Evolutionary conservation across 92 coral and sea anemone species (phyloP).

Genomic region (Porites lobata): DNA sequence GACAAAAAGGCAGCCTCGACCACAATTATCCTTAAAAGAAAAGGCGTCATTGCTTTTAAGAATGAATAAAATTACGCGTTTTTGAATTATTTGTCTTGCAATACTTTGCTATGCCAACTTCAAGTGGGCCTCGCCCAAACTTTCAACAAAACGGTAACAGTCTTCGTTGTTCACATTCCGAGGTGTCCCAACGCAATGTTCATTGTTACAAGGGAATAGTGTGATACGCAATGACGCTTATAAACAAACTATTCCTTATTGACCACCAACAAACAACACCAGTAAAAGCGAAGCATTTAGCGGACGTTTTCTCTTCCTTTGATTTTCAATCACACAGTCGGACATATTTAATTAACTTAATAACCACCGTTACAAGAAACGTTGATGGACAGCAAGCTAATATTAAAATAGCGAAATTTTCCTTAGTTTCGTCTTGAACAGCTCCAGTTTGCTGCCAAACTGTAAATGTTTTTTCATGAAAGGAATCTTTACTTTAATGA

Average conservation of each 20-base stretch:
- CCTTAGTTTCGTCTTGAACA: too few species aligned
- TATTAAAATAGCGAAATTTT: not conserved
- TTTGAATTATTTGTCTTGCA: not conserved
- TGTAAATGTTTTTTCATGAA: not conserved
- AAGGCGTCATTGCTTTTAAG: not conserved
- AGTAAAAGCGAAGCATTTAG: slow-evolving; percentile 16
- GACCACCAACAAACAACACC: slow-evolving; percentile 34
- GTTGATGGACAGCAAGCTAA: slow-evolving; percentile 33
- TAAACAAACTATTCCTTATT: not conserved
- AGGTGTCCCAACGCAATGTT: not conserved
- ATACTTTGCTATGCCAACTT: slow-evolving; percentile 10
- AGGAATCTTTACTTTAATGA: slow-evolving; percentile 24
- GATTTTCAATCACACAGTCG: slow-evolving; percentile 28
- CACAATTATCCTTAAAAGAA: slow-evolving; percentile 7
- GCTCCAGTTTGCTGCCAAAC: not conserved
- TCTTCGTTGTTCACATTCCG: slow-evolving; percentile 40
- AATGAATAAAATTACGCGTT: not conserved
- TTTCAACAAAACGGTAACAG: slow-evolving; percentile 48
- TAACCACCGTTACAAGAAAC: slow-evolving; percentile 20
- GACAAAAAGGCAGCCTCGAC: not conserved
- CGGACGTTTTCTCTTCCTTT: slow-evolving; percentile 24
- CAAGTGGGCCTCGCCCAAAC: slow-evolving; percentile 57
- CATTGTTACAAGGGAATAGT: not conserved
- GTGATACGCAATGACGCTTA: slow-evolving; percentile 5
- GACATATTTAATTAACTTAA: slow-evolving; percentile 51